Base-by-base conservation (phyloP, 1,140 invertebrate species). In the Zaprionus lachaisei region DNA sequence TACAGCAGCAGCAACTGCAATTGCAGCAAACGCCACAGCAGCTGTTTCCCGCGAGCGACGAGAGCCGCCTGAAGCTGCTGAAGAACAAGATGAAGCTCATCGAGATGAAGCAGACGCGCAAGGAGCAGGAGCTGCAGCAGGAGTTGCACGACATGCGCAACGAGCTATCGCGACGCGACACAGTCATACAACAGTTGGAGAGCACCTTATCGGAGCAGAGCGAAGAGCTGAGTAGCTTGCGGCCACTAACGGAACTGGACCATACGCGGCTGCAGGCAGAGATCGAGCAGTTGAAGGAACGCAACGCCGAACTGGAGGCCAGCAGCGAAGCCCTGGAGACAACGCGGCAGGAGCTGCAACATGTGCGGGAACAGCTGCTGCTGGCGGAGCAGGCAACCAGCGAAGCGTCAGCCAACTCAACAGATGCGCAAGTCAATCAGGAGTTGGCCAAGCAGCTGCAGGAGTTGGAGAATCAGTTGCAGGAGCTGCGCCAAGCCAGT, bases 331-430 rank as follows among this genome's bases (percentile, higher is more conserved):
- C 89, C 57, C 51, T 87, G 41, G 84, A 92, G 56, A 81, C 91
- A 62, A 84, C 77, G 2, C 80, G 92, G 34, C 67, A 70, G 49
- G 79, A 84, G 24, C 77, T 94, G 9, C 79, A 92, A 6, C 79
- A 90, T 2, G 72, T 55, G 72, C 69, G 79, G 93, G 67, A 92
- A 93, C 62, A 93, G 91, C 58, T 95, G 76, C 95, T 96, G 17
- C 96, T 17, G 38, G 96, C 96, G 12, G 96, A 96, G 92, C 95
- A 96, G 74, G 95, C 97, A 93, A 96, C 97, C 95, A 71, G 24
- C 5, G 49, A 69, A 15, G 54, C 55, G 9, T n/a, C 49, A 1
- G 34, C 63, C 0, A 14, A 14, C 20, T 20, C 51, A n/a, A 81
- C 81, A 1, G 91, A 92, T 22, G 67, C 61, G 5, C 90, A 91